These are phyloP conservation scores for Phylloscopus trochilus DNA, from an alignment of 2,113 vertebrate genomes.

Conservation along the genomic window DNA sequence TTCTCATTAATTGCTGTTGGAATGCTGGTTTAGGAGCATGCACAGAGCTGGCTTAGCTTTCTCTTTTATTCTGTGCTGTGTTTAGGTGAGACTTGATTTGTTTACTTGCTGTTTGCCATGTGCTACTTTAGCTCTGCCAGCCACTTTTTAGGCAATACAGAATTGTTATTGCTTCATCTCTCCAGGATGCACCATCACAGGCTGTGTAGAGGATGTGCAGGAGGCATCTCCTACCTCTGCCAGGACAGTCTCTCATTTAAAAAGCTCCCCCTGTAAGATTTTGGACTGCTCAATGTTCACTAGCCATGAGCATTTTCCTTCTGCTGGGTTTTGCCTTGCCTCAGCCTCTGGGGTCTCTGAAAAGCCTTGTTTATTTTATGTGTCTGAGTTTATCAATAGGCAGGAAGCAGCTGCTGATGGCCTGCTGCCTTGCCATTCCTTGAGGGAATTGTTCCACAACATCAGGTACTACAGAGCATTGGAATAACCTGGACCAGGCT, in stretches of 20 bases:
- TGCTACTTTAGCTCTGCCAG: constrained; percentile 11
- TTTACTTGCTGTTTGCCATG: constrained; percentile 23
- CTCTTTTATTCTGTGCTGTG: background rate
- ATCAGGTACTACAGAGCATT: background rate
- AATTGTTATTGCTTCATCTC: constrained; percentile 1
- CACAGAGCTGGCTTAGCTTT: background rate
- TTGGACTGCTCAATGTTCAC: background rate
- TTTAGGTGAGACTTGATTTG: constrained; percentile 21
- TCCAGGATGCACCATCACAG: background rate
- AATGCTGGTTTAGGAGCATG: background rate
- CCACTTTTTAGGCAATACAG: background rate
- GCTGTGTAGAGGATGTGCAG: background rate
- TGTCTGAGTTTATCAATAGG: background rate
- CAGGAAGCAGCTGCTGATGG: background rate
- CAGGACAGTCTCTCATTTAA: background rate
- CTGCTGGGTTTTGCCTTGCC: background rate
- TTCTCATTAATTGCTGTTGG: constrained; percentile 7
- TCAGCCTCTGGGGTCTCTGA: background rate
- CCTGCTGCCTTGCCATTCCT: background rate
- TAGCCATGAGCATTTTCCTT: background rate
- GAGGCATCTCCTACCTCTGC: background rate
- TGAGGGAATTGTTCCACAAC: background rate
- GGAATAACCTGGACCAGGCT: background rate
- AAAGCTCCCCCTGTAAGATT: background rate
- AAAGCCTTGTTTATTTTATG: background rate